phyloP scores from a whole-genome alignment of 2,888 invertebrate genomes.

The Chydorus sphaericus region DNA sequence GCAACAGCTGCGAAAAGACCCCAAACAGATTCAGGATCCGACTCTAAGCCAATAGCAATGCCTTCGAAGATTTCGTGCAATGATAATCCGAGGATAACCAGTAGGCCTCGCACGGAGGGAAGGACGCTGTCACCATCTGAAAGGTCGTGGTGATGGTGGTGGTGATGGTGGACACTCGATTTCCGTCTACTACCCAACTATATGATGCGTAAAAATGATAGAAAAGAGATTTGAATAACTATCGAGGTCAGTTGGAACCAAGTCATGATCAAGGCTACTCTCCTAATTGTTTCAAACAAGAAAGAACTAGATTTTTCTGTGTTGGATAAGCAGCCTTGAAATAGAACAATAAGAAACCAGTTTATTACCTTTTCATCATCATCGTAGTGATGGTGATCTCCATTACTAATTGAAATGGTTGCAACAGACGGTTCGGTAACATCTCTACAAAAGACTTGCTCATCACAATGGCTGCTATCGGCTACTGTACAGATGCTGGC shows the following conservation, averaged over 20 bases:
- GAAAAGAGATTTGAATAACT: no score
- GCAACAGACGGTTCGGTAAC: neutral
- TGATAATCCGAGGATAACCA: slow-evolving; percentile 67
- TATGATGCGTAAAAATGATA: no score
- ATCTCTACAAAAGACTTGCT: slow-evolving; percentile 3
- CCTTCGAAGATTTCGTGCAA: slow-evolving; percentile 79
- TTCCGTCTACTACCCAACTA: no score
- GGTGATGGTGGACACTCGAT: neutral
- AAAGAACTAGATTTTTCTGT: no score
- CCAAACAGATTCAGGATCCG: slow-evolving; percentile 49
- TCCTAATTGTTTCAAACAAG: no score
- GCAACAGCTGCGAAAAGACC: slow-evolving; percentile 73
- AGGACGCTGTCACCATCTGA: slow-evolving; percentile 12
- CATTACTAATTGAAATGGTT: neutral
- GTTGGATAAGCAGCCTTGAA: no score
- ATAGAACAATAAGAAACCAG: no score
- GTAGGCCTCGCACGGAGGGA: slow-evolving; percentile 47
- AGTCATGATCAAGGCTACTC: no score
- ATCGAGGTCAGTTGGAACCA: no score
- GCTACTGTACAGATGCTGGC: slow-evolving; percentile 7
- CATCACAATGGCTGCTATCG: slow-evolving; percentile 5
- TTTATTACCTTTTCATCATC: no score
- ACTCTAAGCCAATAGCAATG: slow-evolving; percentile 61
- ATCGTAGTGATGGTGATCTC: neutral
- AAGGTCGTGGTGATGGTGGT: neutral